A percentile compares a stretch with the other conserved stretches of the same genome.
These are phyloP conservation scores for Pterobdella sp. DNA, from an alignment of 2,888 invertebrate species.

Conservation along the genomic window DNA sequence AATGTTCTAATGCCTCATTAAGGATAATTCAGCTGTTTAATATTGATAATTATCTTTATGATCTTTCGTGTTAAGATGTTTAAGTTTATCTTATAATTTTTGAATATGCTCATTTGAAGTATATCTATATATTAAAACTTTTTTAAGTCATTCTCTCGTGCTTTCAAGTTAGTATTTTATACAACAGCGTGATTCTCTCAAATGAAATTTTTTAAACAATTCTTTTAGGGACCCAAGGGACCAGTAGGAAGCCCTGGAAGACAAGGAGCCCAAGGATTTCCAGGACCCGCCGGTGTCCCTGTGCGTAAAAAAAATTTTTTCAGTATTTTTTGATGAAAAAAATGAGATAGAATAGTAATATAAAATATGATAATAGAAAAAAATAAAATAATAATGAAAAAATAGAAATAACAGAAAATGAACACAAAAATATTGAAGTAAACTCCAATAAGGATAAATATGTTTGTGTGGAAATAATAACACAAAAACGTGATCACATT, in stretches of 20 bases:
- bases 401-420: background rate
- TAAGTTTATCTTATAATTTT: background rate
- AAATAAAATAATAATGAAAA: background rate
- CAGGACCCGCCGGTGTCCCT: conserved; percentile 34
- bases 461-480: background rate
- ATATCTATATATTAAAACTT: no score
- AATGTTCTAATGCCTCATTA: background rate
- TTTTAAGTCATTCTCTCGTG: no score
- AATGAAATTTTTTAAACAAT: no score
- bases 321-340: no score
- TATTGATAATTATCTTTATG: background rate
- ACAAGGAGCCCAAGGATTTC: conserved; percentile 33
- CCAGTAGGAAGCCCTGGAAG: conserved; percentile 31
- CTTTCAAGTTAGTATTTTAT: no score
- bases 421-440: background rate
- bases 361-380: background rate
- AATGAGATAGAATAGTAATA: no score
- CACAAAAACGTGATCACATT: background rate
- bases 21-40: background rate
- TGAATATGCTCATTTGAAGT: no score
- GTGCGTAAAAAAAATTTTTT: conserved; percentile 29
- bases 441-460: background rate
- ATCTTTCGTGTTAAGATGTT: background rate
- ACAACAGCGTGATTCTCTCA: no score
- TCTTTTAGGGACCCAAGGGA: conserved; percentile 32